Base-by-base conservation (phyloP, 92 coral and sea anemone genomes). In the Zoanthus sociatus region DNA sequence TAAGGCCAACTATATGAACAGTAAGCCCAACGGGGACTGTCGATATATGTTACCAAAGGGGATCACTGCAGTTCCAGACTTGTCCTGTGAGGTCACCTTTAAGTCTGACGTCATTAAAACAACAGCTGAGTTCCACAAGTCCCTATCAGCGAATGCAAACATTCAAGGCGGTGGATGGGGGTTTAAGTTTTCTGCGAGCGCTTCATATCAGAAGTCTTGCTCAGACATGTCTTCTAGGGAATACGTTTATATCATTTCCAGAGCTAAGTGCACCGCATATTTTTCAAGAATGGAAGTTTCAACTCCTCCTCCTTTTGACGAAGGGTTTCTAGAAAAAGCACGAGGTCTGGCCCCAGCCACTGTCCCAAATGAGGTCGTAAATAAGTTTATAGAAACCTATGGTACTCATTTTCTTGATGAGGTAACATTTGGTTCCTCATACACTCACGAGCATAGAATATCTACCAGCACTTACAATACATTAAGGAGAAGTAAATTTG, bases 341-440 rank as follows among this genome's bases (percentile, higher is more conserved):
- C 37, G 17, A 72, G 45, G 4, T 0, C 53, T 72, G 48, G 18
- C 16, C 64, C 3, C 4, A 1, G 5, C n/a, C 14, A 13, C 64
- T n/a, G 32, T 32, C 12, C 7, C 71, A 66, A 9, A 15, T 8
- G 8, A 6, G 7, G 71, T 18, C 21, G 33, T 66, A 6, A 66
- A 66, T 15, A 42, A 73, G 54, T 73, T 73, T 73, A 73, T 73
- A 42, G 77, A 73, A 73, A 73, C 54, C 18, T 84, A 84, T 44
- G 92, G 94, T 10, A 85, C 90, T 78, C 94, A 89, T n/a, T 92
- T 60, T 73, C 78, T 87, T 47, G 55, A 91, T 15, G 86, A 87
- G 31, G 89, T 89, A 37, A 37, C 42, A 4, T 37, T 37, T 37
- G 42, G 42, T 37, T 37, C 42, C 42, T 37, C 42, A 2, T 5